phyloP scores from a whole-genome alignment of 2,113 vertebrate genomes.

The Mesitornis unicolor region DNA sequence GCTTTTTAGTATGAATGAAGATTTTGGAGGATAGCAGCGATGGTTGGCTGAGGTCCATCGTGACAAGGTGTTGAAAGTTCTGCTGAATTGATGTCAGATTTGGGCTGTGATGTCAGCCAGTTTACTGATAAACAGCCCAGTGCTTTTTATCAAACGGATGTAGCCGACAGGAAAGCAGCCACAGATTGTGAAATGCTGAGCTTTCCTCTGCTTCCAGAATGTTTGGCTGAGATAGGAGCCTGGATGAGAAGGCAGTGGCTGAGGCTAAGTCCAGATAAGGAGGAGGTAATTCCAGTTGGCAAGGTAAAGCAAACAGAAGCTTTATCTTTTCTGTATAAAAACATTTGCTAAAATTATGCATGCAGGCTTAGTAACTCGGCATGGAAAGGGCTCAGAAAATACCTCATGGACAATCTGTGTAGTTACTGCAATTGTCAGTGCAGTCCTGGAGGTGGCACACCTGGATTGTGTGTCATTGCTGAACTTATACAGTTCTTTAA shows the following conservation, averaged over 20 bases:
- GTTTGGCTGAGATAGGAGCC: conserved; percentile 48
- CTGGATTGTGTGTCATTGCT: not conserved
- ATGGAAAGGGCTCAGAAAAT: not conserved
- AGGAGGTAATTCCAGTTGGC: conserved; percentile 54
- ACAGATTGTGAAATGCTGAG: conserved; percentile 17
- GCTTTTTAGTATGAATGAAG: not conserved
- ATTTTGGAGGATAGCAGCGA: not conserved
- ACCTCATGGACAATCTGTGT: not conserved
- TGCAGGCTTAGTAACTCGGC: not conserved
- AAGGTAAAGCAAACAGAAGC: conserved; percentile 50
- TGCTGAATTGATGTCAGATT: conserved; percentile 10
- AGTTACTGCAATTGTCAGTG: not conserved
- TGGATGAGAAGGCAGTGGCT: conserved; percentile 38
- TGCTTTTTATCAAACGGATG: conserved; percentile 20
- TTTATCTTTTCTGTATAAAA: conserved; percentile 36
- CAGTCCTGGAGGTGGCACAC: conserved; percentile 58
- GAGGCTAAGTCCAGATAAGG: conserved; percentile 48
- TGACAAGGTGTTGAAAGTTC: conserved; percentile 27
- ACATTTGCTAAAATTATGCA: conserved; percentile 25
- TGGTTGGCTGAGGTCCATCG: not conserved
- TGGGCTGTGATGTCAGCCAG: not conserved
- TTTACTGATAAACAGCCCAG: conserved; percentile 33
- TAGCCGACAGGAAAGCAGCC: not conserved
- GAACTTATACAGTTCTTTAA: not conserved
- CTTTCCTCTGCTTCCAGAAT: conserved; percentile 29